These are phyloP conservation scores for Podocnemis expansa DNA, from an alignment of 2,113 vertebrate genomes.

Conservation along the genomic window DNA sequence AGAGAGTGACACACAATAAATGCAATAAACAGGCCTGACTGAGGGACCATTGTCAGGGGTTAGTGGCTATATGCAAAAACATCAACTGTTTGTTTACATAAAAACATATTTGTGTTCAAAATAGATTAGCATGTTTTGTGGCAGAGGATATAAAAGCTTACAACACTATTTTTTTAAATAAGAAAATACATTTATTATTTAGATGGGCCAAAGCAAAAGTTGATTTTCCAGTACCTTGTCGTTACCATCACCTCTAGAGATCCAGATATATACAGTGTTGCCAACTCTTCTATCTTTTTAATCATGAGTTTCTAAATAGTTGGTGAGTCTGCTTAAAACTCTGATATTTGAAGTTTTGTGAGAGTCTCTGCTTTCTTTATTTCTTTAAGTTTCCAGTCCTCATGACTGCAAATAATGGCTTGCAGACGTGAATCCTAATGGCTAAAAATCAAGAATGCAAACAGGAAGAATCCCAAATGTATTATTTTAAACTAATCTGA, in stretches of 20 bases:
- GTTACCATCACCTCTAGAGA: not conserved
- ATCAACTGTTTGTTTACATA: rapidly evolving
- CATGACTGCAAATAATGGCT: not conserved
- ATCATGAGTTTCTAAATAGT: not conserved
- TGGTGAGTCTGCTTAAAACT: not conserved
- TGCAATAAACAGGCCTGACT: not conserved
- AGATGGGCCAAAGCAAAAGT: not conserved
- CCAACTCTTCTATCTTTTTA: not conserved
- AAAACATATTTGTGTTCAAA: not conserved
- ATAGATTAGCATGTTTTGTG: not conserved
- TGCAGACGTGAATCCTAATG: not conserved
- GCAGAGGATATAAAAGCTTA: not conserved
- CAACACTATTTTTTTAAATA: not conserved
- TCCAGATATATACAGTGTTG: rapidly evolving
- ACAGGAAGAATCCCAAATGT: not conserved
- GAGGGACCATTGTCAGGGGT: not conserved
- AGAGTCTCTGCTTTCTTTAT: not conserved
- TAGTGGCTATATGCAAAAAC: not conserved
- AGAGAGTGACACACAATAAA: not conserved
- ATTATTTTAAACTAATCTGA: not conserved
- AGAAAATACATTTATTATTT: not conserved
- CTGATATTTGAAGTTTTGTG: not conserved
- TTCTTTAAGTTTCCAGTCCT: not conserved
- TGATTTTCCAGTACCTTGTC: not conserved
- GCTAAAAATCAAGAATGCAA: not conserved